Evolutionary conservation across 2,113 vertebrate species (phyloP).

Genomic region (Colinus virginianus): DNA sequence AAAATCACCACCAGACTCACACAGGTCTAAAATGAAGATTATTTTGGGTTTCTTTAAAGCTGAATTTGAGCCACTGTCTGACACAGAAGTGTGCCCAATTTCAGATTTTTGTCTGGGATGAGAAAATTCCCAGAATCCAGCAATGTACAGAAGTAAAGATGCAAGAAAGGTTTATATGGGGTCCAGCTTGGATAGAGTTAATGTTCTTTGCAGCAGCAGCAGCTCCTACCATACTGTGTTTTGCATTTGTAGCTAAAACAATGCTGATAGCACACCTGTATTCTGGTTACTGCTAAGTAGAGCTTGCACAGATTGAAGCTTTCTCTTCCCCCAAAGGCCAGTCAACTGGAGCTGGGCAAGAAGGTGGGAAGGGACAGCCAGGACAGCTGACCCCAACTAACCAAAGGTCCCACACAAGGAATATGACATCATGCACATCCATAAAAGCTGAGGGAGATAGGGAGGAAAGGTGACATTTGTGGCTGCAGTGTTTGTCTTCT

Average conservation of each 20-base stretch:
- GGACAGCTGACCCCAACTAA: background rate
- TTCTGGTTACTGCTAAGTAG: background rate
- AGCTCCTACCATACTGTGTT: background rate
- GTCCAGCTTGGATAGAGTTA: background rate
- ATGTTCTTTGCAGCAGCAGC: background rate
- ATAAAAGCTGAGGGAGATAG: background rate
- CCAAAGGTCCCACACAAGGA: background rate
- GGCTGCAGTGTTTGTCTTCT: background rate
- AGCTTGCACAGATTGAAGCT: background rate
- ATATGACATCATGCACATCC: background rate
- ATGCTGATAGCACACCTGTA: fast-evolving
- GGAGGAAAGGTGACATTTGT: background rate
- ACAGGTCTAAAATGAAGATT: background rate
- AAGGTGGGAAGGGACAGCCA: background rate
- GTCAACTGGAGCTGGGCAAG: background rate
- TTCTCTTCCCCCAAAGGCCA: background rate
- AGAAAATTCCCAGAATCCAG: background rate
- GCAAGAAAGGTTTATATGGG: background rate
- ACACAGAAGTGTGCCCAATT: background rate
- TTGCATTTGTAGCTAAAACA: background rate
- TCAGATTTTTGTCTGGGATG: background rate
- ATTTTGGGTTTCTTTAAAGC: background rate
- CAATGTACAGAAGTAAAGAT: fast-evolving
- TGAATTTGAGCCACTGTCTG: background rate
- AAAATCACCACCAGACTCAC: background rate